Base-by-base conservation (phyloP, 2,797 vertebrate species). In the Lacerta viridis region DNA sequence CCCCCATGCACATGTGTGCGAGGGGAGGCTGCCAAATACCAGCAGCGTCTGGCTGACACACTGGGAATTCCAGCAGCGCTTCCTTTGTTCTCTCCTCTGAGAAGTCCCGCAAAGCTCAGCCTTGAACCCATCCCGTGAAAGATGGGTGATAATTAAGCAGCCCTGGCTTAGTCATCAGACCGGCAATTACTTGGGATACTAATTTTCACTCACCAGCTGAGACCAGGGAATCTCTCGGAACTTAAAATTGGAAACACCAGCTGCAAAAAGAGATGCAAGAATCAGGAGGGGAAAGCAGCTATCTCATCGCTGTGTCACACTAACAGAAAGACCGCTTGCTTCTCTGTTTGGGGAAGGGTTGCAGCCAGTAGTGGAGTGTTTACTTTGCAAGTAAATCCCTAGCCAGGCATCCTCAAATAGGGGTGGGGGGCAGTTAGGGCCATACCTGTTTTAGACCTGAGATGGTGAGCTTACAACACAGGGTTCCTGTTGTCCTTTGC, bases 71-170 rank as follows among this genome's bases (percentile, higher is more conserved):
- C 93, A 89, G 89, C 89, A 83, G 91, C 0, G 0, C 78, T 92
- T 11, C 2, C 93, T 95, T 92, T 94, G 92, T 93, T 95, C 93
- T 92, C 86, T 66, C 85, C 94, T 85, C 87, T 90, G 83, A 17
- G 87, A 43, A 0, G 0, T 0, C 55, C 81, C 86, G 79, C 88
- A 92, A 88, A 92, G 88, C 90, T 76, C 89, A 90, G 92, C 85
- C 88, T 92, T 0, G 0, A n/a, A 90, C 75, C 71, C 18, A 0
- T 79, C 29, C 84, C 80, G 39, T 71, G 75, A 88, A 84, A 90
- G 90, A 78, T 11, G 88, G 91, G 91, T 93, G 94, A 95, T 93
- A 94, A 95, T 93, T 92, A 94, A 93, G 81, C 90, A 90, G 89
- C 89, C 77, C 90, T 88, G 80, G 91, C 91, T 93, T 92, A 93